Evolutionary conservation across 2,888 invertebrate species (phyloP), one percentile per base, ranked within the genome.

Genomic region (Catocala nupta): DNA sequence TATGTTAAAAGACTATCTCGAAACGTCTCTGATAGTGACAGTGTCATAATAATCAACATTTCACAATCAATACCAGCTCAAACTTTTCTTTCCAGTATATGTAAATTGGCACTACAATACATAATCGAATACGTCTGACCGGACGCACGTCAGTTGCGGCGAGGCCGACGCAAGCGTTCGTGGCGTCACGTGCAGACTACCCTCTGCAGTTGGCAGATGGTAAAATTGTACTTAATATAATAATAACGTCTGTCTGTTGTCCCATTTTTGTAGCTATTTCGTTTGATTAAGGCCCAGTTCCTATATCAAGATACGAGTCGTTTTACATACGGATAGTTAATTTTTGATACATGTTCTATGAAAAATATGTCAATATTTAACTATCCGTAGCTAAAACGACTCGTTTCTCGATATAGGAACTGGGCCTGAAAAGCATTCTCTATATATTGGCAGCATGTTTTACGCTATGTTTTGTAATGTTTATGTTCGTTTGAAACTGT

Each of bases 201-300:
- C 71, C 68, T 67, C 70, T 77, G 73, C 71, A 76, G 65, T 72
- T 81, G 77, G 68, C 77, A 81, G 81, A 73, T 66, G 69, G 70
- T 68, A 71, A 75, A 71, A 73, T 75, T 72, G 77, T 78, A 73
- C 73, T 60, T 71, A 78, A 75, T 75, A 69, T 67, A 67, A 78
- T 76, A 74, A 77, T 71, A 68, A 45, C 34, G 58, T 69, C 66
- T 66, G 59, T 66, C 62, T 65, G 54, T 61, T 63, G 63, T 47
- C 63, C 55, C 49, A 61, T 72, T 70, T 63, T 11, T 12, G 4
- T 39, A 34, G 36, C 53, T 64, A 70, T 62, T 62, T 51, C 4
- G 13, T 5, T 34, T 63, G 25, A 65, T 51, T n/a, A n/a, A n/a
- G n/a, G n/a, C n/a, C n/a, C n/a, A n/a, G n/a, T n/a, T n/a, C n/a